These are phyloP conservation scores for Chitala chitala DNA, from an alignment of 2,113 vertebrate genomes.

Conservation along the genomic window DNA sequence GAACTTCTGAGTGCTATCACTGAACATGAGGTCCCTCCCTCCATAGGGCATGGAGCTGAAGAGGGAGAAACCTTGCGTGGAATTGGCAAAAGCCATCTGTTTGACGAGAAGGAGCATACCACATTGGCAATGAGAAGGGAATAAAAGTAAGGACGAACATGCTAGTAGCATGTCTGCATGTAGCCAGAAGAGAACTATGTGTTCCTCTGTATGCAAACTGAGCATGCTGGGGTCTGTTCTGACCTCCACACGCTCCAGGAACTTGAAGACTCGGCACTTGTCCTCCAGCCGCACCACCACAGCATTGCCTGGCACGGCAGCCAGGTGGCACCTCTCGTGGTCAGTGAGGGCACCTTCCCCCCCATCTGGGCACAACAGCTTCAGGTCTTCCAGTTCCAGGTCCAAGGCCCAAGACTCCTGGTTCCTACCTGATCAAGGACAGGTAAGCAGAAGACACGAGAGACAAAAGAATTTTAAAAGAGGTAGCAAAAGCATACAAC, in stretches of 20 bases:
- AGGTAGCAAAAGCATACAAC: not conserved
- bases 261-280: conserved; percentile 70
- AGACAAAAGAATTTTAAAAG: not conserved
- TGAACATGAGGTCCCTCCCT: conserved; percentile 62
- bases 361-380: conserved; percentile 68
- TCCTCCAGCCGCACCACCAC: conserved; percentile 66
- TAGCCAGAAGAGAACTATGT: too few species aligned
- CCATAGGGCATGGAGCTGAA: conserved; percentile 63
- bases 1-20: conserved; percentile 62
- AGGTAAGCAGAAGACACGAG: not conserved
- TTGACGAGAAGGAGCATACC: not conserved
- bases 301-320: conserved; percentile 60
- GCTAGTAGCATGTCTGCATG: too few species aligned
- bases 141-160: not conserved
- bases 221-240: too few species aligned
- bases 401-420: conserved; percentile 71
- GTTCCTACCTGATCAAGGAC: conserved; percentile 56
- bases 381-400: conserved; percentile 68
- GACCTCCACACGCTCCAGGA: conserved; percentile 67
- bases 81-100: conserved; percentile 60
- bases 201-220: too few species aligned
- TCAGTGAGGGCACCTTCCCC: conserved; percentile 50
- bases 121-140: not conserved
- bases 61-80: conserved; percentile 60
- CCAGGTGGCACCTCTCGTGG: conserved; percentile 59